Evolutionary conservation across 2,113 vertebrate genomes (phyloP), one percentile per base, ranked within the genome.

Genomic region (Mastomys coucha): DNA sequence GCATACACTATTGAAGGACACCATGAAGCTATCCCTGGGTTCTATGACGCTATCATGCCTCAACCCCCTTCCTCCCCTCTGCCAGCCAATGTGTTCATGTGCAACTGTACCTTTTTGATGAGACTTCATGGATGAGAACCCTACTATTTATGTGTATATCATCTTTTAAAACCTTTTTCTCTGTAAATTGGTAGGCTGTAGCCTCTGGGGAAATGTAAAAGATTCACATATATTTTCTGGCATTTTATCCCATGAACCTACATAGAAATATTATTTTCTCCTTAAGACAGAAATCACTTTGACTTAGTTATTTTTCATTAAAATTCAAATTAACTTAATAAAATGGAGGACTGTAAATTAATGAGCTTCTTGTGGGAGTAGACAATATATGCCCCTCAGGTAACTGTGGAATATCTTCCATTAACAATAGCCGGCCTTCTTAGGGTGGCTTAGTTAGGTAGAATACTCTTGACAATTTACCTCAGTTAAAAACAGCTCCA

Each of bases 261-360:
- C 51, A 77, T 5, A 91, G 80, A 93, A 94, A 82, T 73, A 16
- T 67, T 91, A 84, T 84, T 96, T 63, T 94, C 94, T 88, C 95
- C 91, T 78, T 88, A 96, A 91, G 89, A 94, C 6, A 87, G 94
- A 96, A 98, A 94, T 96, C 87, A 82, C 65, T 96, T 85, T 96
- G 91, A 94, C 97, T 98, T 98, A 92, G 77, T 39, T 90, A 58
- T 72, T 91, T 98, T 98, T 98, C 97, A 98, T 98, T 98, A 98
- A 98, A 98, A 98, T 98, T 98, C 96, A 98, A 98, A 98, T 98
- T 98, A 98, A 98, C 98, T 98, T 98, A 98, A 98, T 98, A 98
- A 98, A 98, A 98, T 96, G 88, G 96, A 73, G 97, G 97, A 98
- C 92, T 97, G 97, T 98, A 98, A 98, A 98, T 98, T 98, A 98